Conservation (phyloP, 2,888 invertebrate genomes). For the Atrina japonica region DNA sequence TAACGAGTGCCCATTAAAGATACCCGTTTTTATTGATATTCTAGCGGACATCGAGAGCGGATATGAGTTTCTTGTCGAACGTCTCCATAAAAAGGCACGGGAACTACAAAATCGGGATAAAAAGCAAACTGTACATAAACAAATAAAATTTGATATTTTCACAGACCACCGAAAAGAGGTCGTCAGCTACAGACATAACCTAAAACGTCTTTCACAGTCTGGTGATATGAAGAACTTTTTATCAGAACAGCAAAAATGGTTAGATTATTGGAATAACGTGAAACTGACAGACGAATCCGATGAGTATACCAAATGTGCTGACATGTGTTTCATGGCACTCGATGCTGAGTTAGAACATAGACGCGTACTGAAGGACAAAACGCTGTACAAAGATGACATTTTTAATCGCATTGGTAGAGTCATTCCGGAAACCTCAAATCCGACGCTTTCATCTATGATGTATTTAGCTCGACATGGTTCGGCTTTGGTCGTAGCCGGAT, state of each 20-base stretch:
- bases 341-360: slow-evolving; percentile 38
- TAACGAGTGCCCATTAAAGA: too few species aligned
- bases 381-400: slow-evolving; percentile 18
- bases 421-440: slow-evolving; percentile 16
- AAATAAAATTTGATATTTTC: slow-evolving; percentile 15
- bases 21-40: too few species aligned
- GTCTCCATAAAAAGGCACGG: too few species aligned
- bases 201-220: slow-evolving; percentile 24
- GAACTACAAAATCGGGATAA: too few species aligned
- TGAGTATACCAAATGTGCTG: slow-evolving; percentile 6
- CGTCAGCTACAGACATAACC: slow-evolving; percentile 28
- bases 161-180: slow-evolving; percentile 20
- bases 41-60: too few species aligned
- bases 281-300: neutral
- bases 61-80: too few species aligned
- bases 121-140: neutral
- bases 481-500: slow-evolving; percentile 11
- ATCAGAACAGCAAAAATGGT: neutral
- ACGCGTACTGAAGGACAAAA: slow-evolving; percentile 24
- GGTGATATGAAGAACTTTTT: slow-evolving; percentile 17
- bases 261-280: neutral
- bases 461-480: slow-evolving; percentile 6
- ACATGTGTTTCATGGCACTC: slow-evolving; percentile 34
- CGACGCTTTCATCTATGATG: neutral
- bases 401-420: neutral